Evolutionary conservation across 2,888 invertebrate species (phyloP).

Genomic region (Cosmia pyralina): DNA sequence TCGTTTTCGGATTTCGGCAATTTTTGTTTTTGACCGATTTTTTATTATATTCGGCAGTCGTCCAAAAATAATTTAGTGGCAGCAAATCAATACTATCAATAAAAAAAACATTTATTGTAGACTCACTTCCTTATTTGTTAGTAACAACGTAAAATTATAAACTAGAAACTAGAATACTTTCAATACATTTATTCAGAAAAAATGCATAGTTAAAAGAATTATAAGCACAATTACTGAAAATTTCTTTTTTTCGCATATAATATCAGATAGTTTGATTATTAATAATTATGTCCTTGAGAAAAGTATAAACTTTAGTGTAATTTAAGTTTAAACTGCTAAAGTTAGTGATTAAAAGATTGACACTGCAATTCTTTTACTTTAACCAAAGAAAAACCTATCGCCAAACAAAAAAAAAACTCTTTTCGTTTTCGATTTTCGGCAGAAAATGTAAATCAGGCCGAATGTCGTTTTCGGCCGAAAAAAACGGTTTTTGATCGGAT

Average conservation of each 20-base stretch:
- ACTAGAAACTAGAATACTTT: too few species aligned
- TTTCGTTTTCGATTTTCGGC: too few species aligned
- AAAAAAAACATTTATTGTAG: too few species aligned
- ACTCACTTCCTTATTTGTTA: too few species aligned
- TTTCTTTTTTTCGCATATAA: background rate
- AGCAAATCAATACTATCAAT: background rate
- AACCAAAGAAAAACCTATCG: background rate
- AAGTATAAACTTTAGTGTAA: background rate
- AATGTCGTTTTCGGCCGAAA: background rate
- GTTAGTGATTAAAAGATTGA: background rate
- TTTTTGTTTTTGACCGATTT: background rate
- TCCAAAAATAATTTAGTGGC: too few species aligned
- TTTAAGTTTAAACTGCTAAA: background rate
- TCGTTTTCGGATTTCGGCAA: background rate
- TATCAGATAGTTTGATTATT: background rate
- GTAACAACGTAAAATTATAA: too few species aligned
- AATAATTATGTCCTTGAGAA: background rate
- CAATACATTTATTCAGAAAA: background rate
- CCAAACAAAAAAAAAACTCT: background rate
- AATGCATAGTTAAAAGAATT: background rate
- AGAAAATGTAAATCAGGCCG: background rate
- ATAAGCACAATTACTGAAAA: background rate
- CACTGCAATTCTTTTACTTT: background rate
- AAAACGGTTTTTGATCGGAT: background rate
- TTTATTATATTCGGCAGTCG: background rate